Evolutionary conservation across 2,888 invertebrate species (phyloP).

Genomic region (Chirona hameri): DNA sequence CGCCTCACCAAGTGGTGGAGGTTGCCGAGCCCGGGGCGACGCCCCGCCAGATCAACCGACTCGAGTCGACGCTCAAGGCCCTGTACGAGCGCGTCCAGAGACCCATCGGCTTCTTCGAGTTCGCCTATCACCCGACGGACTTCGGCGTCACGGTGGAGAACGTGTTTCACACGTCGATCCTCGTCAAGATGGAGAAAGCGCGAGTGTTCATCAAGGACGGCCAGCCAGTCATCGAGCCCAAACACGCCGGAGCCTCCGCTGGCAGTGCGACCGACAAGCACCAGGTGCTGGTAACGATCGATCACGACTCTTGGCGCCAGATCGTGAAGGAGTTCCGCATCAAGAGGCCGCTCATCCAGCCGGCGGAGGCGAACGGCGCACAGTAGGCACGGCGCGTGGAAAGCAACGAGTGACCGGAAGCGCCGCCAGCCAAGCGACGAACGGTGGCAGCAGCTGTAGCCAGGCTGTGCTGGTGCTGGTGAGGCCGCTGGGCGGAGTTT

Average conservation of each 20-base stretch:
- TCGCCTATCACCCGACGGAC: constrained; percentile 10
- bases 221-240: constrained; percentile 37
- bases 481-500: no score
- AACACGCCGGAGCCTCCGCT: constrained; percentile 35
- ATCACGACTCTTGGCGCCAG: not conserved
- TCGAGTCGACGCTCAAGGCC: not conserved
- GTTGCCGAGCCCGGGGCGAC: not conserved
- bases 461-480: no score
- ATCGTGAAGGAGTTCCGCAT: not conserved
- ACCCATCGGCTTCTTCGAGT: not conserved
- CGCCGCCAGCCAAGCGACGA: no score
- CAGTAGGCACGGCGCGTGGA: no score
- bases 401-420: no score
- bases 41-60: no score
- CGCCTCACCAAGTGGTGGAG: not conserved
- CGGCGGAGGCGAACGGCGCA: not conserved
- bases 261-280: not conserved
- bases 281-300: not conserved
- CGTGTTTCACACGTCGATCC: not conserved
- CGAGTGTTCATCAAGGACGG: not conserved
- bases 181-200: not conserved
- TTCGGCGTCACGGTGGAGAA: constrained; percentile 23
- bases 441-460: no score
- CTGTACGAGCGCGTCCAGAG: no score
- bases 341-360: not conserved